Conservation (phyloP, 2,888 invertebrate genomes). For the Digitonthophagus gazella region DNA sequence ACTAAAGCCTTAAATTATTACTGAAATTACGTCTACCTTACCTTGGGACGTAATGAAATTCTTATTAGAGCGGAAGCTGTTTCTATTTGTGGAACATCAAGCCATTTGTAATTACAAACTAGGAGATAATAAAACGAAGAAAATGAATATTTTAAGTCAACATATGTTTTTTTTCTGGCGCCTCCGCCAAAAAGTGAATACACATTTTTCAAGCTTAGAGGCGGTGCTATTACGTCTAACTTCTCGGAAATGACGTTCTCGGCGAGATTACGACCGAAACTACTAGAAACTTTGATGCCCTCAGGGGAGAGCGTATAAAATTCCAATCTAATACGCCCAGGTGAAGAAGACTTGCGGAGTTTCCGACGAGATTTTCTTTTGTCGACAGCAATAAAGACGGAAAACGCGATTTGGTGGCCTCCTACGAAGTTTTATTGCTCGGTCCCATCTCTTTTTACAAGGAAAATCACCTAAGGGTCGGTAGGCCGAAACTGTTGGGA, state of each 20-base stretch:
- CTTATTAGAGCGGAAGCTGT: not conserved
- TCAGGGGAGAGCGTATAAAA: not conserved
- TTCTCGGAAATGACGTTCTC: not conserved
- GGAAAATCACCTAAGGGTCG: not conserved
- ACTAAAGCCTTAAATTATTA: not conserved
- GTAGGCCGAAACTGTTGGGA: not conserved
- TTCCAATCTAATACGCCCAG: not conserved
- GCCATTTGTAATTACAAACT: not conserved
- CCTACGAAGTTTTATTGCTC: not conserved
- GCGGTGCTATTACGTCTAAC: not conserved
- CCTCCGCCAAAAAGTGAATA: not conserved
- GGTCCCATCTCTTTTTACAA: not conserved
- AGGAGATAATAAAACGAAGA: too few relatives aligned
- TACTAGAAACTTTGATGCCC: not conserved
- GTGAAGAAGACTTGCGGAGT: not conserved
- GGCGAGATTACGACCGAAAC: not conserved
- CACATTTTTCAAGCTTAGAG: not conserved
- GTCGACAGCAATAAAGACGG: not conserved
- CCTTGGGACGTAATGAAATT: not conserved
- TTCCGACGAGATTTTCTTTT: not conserved
- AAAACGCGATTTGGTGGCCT: not conserved
- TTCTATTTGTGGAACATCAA: not conserved
- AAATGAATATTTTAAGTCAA: too few relatives aligned
- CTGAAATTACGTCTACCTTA: not conserved
- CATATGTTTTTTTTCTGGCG: too few relatives aligned